Percentiles rank a stretch among this genome's conserved stretches.
Conservation (phyloP, 2,113 vertebrate species). For the Orientallactaga bullata region DNA sequence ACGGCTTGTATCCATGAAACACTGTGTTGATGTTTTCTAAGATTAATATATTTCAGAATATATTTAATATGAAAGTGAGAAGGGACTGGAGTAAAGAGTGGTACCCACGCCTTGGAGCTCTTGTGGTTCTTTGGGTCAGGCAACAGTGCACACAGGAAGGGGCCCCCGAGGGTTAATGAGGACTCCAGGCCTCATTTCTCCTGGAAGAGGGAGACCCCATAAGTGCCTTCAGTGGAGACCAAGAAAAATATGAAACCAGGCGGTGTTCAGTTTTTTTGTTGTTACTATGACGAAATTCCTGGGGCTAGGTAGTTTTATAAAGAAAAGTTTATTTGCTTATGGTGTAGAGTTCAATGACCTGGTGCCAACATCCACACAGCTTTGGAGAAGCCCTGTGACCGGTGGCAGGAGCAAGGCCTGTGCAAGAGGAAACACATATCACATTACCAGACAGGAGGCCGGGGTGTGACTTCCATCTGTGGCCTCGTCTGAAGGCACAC, state of each 20-base stretch:
- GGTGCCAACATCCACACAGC: neutral
- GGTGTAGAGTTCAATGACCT: neutral
- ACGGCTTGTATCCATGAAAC: slow-evolving; percentile 71
- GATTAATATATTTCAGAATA: slow-evolving; percentile 92
- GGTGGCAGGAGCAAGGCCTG: neutral
- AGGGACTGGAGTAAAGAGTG: slow-evolving; percentile 74
- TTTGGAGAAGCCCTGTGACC: neutral
- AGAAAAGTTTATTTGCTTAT: neutral
- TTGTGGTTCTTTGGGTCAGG: neutral
- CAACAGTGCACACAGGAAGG: neutral
- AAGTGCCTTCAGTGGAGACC: neutral
- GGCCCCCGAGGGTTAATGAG: too few relatives aligned
- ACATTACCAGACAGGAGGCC: neutral
- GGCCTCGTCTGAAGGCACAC: too few relatives aligned
- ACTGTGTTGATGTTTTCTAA: slow-evolving; percentile 87
- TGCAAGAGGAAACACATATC: neutral
- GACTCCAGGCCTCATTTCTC: rapidly evolving
- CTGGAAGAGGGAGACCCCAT: rapidly evolving
- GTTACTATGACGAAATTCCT: neutral
- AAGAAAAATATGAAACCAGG: neutral
- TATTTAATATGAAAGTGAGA: slow-evolving; percentile 88
- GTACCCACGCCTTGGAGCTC: neutral
- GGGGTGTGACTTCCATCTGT: neutral
- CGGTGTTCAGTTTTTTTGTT: neutral
- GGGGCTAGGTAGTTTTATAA: neutral